Percentiles rank a stretch among this genome's conserved stretches.
Conservation (phyloP, 2,113 vertebrate genomes). For the Pelvicachromis taeniatus region DNA sequence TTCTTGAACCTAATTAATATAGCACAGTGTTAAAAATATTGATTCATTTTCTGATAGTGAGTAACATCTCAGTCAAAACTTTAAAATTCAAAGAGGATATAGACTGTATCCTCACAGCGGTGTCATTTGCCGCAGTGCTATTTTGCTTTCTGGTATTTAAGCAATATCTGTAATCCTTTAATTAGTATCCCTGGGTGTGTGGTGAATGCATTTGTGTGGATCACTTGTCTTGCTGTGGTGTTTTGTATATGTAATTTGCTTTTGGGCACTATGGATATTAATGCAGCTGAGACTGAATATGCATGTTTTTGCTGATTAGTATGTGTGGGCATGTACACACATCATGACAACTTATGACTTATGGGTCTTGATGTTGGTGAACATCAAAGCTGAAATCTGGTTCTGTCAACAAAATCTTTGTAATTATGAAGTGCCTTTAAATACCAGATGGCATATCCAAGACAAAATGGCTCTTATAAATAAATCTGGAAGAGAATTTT, state of each 20-base stretch:
- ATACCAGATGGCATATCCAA: not conserved
- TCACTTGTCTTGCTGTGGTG: not conserved
- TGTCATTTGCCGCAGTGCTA: not conserved
- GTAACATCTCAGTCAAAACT: not conserved
- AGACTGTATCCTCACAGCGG: not conserved
- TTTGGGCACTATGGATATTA: not conserved
- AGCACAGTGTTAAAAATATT: not conserved
- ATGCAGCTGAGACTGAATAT: not conserved
- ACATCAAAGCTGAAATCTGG: not conserved
- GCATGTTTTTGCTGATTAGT: not conserved
- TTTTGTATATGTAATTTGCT: not conserved
- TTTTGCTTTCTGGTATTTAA: not conserved
- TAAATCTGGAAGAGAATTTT: not conserved
- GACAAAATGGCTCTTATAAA: not conserved
- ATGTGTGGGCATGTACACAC: not conserved
- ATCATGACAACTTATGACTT: not conserved
- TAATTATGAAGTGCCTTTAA: not conserved
- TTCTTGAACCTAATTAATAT: not conserved
- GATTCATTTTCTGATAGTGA: not conserved
- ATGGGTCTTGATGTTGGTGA: not conserved
- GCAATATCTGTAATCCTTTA: not conserved
- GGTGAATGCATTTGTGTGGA: not conserved
- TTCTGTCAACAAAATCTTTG: not conserved
- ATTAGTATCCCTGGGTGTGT: not conserved
- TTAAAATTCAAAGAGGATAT: not conserved